Percentiles rank a stretch among this genome's conserved stretches.
phyloP scores from a whole-genome alignment of 2,113 vertebrate species.

The Dicerorhinus sumatrensis region DNA sequence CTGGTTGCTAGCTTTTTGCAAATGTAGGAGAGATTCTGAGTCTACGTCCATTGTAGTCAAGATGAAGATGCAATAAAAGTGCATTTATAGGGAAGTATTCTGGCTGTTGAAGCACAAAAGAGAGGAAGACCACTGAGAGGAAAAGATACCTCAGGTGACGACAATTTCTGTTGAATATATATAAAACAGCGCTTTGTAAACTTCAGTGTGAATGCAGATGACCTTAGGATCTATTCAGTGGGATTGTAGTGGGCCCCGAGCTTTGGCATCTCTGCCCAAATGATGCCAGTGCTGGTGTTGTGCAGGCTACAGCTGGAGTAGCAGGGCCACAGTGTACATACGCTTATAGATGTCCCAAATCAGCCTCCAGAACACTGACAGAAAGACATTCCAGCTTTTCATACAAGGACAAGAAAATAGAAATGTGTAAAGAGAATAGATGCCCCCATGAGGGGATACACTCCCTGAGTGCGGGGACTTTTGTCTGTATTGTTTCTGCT shows the following conservation, averaged over 20 bases:
- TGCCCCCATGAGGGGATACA: fast-evolving
- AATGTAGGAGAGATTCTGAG: not conserved
- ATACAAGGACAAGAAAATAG: not conserved
- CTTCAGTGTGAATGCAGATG: not conserved
- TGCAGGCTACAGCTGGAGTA: not conserved
- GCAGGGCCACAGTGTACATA: fast-evolving
- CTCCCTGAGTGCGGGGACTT: not conserved
- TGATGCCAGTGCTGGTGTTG: not conserved
- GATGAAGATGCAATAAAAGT: not conserved
- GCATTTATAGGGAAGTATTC: not conserved
- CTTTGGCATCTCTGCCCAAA: not conserved
- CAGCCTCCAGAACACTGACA: not conserved
- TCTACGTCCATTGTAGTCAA: fast-evolving
- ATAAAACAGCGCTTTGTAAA: not conserved
- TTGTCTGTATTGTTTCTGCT: not conserved
- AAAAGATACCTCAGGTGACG: not conserved
- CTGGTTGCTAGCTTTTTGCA: not conserved
- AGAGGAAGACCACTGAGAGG: not conserved
- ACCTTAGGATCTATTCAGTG: not conserved
- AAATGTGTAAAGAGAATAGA: not conserved
- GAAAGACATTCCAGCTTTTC: not conserved
- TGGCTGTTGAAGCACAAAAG: not conserved
- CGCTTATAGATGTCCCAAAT: not conserved
- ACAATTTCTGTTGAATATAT: not conserved
- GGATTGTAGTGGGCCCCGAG: no score